Conservation (phyloP, 2,797 vertebrate species). For the Neosalanx taihuensis region DNA sequence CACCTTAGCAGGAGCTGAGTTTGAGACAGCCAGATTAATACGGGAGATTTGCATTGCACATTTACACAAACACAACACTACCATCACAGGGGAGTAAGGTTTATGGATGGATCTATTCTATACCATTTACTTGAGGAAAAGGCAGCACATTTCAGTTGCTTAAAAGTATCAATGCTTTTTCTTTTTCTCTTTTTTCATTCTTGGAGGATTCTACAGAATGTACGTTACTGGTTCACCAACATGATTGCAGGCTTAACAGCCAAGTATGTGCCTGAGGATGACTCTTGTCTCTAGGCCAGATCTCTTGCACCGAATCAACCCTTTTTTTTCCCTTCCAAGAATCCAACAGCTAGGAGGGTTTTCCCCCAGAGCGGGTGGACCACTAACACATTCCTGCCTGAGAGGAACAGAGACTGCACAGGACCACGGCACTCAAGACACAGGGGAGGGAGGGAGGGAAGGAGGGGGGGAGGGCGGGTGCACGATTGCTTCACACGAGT, state of each 20-base stretch:
- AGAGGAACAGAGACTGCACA: not conserved
- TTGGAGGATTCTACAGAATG: constrained; percentile 22
- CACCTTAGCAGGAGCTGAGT: not conserved
- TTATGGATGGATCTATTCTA: not conserved
- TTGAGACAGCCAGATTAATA: constrained; percentile 25
- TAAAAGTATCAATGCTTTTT: not conserved
- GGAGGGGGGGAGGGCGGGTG: not conserved
- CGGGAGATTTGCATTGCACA: not conserved
- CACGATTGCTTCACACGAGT: constrained; percentile 12
- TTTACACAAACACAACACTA: not conserved
- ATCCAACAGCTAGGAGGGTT: constrained; percentile 31
- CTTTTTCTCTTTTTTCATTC: constrained; percentile 23
- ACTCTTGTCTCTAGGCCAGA: constrained; percentile 11
- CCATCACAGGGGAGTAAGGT: not conserved
- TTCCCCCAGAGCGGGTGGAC: not conserved
- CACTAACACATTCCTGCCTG: constrained; percentile 27
- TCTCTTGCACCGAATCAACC: constrained; percentile 14
- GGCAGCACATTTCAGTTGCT: not conserved
- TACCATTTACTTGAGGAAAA: not conserved
- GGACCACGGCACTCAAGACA: constrained; percentile 3
- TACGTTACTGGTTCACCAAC: constrained; percentile 49
- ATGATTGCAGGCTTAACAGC: constrained; percentile 28
- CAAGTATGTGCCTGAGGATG: constrained; percentile 41
- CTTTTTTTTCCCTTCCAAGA: constrained; percentile 14
- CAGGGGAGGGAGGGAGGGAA: not conserved